Evolutionary conservation across 2,113 vertebrate species (phyloP).

Genomic region (Stegostoma tigrinum): DNA sequence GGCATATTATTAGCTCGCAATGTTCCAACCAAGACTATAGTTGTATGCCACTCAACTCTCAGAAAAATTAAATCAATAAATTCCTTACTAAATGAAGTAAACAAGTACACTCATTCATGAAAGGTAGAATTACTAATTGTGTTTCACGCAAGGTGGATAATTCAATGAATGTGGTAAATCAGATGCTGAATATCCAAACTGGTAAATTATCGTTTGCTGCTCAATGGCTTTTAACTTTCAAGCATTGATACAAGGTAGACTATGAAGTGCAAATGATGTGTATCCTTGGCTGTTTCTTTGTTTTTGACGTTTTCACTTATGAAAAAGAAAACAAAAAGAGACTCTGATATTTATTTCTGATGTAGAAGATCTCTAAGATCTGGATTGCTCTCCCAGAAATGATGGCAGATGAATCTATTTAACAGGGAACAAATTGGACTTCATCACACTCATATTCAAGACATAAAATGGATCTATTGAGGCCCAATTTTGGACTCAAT

Average conservation of each 20-base stretch:
- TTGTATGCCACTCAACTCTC: background rate
- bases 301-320: background rate
- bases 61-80: background rate
- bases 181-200: background rate
- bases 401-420: background rate
- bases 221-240: background rate
- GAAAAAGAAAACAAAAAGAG: background rate
- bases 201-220: background rate
- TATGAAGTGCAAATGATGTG: background rate
- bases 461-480: background rate
- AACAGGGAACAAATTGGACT: background rate
- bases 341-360: background rate
- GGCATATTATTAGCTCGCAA: background rate
- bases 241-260: background rate
- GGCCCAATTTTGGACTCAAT: too few relatives aligned
- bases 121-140: background rate
- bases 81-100: background rate
- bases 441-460: background rate
- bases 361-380: background rate
- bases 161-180: background rate
- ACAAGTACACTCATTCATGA: background rate
- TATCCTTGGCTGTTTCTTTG: background rate
- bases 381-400: background rate
- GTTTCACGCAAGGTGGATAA: background rate
- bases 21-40: background rate